A percentile compares a stretch with the other conserved stretches of the same genome.
Conservation (phyloP, 2,888 invertebrate species). For the Chymomyza caudatula region DNA sequence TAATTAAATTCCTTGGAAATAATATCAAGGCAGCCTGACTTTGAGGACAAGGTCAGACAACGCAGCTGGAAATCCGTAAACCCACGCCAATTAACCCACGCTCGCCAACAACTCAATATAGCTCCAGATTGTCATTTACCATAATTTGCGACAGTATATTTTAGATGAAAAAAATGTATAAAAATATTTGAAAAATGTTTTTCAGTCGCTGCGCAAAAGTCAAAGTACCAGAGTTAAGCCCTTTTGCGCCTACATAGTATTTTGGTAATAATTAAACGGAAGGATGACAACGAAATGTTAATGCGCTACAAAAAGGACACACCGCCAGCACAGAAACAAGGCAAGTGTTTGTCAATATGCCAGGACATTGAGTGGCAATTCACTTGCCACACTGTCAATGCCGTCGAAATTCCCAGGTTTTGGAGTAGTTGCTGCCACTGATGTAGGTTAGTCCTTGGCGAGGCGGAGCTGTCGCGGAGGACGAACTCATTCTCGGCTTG, state of each 20-base stretch:
- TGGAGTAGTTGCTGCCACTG: neutral
- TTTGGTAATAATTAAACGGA: conserved; percentile 42
- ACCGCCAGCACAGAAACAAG: neutral
- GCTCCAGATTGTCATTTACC: conserved; percentile 22
- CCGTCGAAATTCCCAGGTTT: neutral
- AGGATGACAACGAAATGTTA: conserved; percentile 11
- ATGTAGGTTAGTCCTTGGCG: neutral
- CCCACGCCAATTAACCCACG: neutral
- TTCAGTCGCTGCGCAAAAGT: no score
- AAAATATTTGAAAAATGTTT: conserved; percentile 68
- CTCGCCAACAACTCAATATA: neutral
- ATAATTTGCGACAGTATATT: neutral
- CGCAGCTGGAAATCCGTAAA: neutral
- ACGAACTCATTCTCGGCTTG: neutral
- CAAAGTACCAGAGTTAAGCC: conserved; percentile 45
- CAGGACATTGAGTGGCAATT: neutral
- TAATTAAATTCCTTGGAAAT: conserved; percentile 34
- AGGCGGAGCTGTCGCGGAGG: neutral
- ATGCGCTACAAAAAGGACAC: neutral
- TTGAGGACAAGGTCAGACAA: conserved; percentile 37
- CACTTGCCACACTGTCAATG: neutral
- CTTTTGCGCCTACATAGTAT: conserved; percentile 44
- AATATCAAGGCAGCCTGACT: conserved; percentile 20
- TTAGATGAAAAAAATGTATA: conserved; percentile 37
- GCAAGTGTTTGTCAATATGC: neutral